phyloP scores from a whole-genome alignment of 2,797 vertebrate genomes.

The Spheniscus humboldti region DNA sequence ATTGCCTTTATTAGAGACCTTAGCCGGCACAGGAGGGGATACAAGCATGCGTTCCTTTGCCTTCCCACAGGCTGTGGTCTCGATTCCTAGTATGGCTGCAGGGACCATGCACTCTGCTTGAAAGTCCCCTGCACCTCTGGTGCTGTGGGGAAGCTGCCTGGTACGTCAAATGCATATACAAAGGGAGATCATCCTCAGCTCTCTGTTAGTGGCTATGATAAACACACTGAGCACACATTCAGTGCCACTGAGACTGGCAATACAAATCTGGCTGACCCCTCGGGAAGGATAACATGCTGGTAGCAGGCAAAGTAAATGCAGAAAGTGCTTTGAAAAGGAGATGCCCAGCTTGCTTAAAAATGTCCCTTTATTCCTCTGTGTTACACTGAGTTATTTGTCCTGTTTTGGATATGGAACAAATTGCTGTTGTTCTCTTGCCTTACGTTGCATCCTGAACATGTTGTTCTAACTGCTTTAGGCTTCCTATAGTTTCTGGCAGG shows the following conservation, averaged over 20 bases:
- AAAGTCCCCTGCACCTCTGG: fast-evolving
- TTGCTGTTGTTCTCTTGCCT: neutral
- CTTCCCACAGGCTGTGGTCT: neutral
- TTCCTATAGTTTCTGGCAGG: neutral
- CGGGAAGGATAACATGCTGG: neutral
- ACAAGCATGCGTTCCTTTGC: fast-evolving
- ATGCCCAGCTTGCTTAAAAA: neutral
- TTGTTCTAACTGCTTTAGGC: neutral
- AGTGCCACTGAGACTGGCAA: fast-evolving
- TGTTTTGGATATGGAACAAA: neutral
- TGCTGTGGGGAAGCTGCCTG: neutral
- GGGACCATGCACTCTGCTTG: neutral
- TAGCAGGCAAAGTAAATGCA: neutral
- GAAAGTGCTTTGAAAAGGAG: neutral
- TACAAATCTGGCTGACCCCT: neutral
- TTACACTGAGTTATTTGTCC: neutral
- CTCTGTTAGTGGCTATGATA: fast-evolving
- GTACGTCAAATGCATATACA: fast-evolving
- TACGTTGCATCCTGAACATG: neutral
- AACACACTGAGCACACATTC: fast-evolving
- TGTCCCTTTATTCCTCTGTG: neutral
- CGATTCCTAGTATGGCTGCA: neutral
- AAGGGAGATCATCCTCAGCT: neutral
- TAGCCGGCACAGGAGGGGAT: fast-evolving
- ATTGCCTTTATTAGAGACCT: neutral